phyloP scores from a whole-genome alignment of 64 coral and sea anemone species.

The Cladopsammia gracilis region DNA sequence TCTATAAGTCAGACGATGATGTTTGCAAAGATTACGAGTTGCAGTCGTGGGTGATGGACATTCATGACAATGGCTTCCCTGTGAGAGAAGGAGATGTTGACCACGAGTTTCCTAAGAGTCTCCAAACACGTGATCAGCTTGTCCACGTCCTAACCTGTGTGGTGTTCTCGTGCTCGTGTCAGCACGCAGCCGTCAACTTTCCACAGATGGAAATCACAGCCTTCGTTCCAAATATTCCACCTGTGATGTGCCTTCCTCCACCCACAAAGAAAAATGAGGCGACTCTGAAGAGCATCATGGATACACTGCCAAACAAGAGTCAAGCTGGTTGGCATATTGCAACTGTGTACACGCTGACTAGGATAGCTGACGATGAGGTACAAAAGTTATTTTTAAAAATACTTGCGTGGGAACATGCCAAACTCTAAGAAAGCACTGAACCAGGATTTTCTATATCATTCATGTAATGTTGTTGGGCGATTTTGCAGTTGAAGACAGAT shows the following conservation, averaged over 20 bases:
- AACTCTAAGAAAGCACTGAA: not conserved
- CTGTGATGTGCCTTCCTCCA: slow-evolving; percentile 79
- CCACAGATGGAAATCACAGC: slow-evolving; percentile 76
- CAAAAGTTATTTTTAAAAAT: not conserved
- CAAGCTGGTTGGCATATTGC: slow-evolving; percentile 88
- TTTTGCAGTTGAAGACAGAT: too few relatives aligned
- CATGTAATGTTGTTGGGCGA: not conserved
- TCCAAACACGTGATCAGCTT: slow-evolving; percentile 76
- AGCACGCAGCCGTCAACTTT: slow-evolving; percentile 92
- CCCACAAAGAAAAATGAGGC: slow-evolving; percentile 79
- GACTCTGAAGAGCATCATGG: slow-evolving; percentile 78
- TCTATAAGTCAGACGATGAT: slow-evolving; percentile 65
- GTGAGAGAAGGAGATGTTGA: slow-evolving; percentile 69
- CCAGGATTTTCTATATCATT: not conserved
- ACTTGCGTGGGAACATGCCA: not conserved
- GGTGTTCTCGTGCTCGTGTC: slow-evolving; percentile 84
- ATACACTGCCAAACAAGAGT: slow-evolving; percentile 73
- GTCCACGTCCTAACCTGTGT: slow-evolving; percentile 68
- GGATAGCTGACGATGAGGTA: slow-evolving; percentile 88
- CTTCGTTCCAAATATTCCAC: slow-evolving; percentile 88
- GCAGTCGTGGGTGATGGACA: slow-evolving; percentile 81
- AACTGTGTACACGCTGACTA: slow-evolving; percentile 73
- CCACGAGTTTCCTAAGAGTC: slow-evolving; percentile 66
- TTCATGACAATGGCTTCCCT: slow-evolving; percentile 85
- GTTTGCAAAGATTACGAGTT: slow-evolving; percentile 71